Evolutionary conservation across 2,113 vertebrate species (phyloP).

Genomic region (Emydura subglobosa): DNA sequence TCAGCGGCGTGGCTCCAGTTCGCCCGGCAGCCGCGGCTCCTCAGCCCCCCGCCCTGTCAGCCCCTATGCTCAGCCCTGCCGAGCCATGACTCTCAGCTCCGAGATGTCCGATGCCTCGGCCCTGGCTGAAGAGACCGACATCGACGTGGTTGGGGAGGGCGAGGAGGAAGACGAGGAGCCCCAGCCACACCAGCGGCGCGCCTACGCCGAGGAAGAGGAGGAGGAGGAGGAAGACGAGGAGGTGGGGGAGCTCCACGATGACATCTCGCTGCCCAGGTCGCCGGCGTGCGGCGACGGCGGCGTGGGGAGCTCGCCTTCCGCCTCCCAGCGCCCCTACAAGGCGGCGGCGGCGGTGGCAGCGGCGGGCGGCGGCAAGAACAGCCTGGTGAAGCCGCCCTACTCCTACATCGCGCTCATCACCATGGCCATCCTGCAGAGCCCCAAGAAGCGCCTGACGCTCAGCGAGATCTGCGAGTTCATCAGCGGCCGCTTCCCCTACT

Average conservation of each 20-base stretch:
- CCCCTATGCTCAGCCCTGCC: conserved; percentile 65
- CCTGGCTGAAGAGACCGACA: conserved; percentile 94
- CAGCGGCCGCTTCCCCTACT: conserved; percentile 94
- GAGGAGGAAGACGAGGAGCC: conserved; percentile 91
- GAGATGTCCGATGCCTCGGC: conserved; percentile 94
- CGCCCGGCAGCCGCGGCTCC: conserved; percentile 4
- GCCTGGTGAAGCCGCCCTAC: conserved; percentile 96
- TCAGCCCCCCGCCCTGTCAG: conserved; percentile 58
- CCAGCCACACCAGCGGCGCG: conserved; percentile 79
- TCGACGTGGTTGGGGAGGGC: conserved; percentile 92
- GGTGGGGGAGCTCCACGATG: conserved; percentile 84
- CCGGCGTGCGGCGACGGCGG: conserved; percentile 79
- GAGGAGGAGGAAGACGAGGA: conserved; percentile 89
- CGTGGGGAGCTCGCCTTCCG: conserved; percentile 77
- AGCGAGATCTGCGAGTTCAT: conserved; percentile 98
- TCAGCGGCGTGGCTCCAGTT: not conserved
- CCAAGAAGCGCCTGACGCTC: conserved; percentile 93
- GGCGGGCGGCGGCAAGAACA: conserved; percentile 85
- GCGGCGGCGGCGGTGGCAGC: conserved; percentile 76
- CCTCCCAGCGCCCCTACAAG: conserved; percentile 72
- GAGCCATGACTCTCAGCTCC: conserved; percentile 93
- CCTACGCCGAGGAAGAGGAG: conserved; percentile 90
- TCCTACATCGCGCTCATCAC: conserved; percentile 98
- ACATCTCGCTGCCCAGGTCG: conserved; percentile 78
- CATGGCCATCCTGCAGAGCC: conserved; percentile 97